Conservation (phyloP, 2,797 vertebrate genomes). For the Characodon lateralis region DNA sequence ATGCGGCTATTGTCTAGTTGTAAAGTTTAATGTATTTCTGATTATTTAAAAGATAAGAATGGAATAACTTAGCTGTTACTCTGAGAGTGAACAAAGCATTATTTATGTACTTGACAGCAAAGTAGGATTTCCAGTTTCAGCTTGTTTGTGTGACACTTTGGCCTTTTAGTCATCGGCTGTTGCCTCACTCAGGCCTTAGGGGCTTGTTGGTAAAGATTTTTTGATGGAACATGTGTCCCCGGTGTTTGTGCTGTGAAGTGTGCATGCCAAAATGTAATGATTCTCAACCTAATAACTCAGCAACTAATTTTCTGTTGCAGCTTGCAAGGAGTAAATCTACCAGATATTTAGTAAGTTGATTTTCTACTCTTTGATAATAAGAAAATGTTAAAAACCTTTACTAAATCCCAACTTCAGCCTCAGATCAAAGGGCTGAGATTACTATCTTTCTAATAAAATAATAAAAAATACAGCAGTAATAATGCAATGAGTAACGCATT, state of each 20-base stretch:
- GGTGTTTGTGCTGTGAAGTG: slow-evolving; percentile 21
- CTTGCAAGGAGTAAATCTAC: slow-evolving; percentile 71
- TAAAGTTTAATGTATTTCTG: not conserved
- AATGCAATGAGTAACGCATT: not conserved
- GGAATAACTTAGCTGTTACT: not conserved
- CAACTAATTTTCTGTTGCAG: slow-evolving; percentile 59
- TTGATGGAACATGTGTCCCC: not conserved
- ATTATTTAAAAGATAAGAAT: slow-evolving; percentile 3
- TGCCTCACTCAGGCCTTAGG: not conserved
- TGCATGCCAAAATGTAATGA: not conserved
- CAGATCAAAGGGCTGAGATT: not conserved
- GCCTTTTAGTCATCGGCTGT: slow-evolving; percentile 4
- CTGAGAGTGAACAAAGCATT: not conserved
- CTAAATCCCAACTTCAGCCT: not conserved
- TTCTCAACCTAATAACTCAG: slow-evolving; percentile 20
- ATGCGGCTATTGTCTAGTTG: not conserved
- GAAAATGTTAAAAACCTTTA: not conserved
- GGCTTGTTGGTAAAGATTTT: slow-evolving; percentile 2
- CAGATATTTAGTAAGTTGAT: slow-evolving; percentile 76
- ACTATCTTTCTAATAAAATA: not conserved
- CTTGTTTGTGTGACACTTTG: slow-evolving; percentile 26
- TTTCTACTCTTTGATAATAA: not conserved
- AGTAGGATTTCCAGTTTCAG: slow-evolving; percentile 18
- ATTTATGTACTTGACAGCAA: not conserved
- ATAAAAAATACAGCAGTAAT: too few species aligned